Conservation (phyloP, 2,888 invertebrate genomes). For the Parnassius orleans region DNA sequence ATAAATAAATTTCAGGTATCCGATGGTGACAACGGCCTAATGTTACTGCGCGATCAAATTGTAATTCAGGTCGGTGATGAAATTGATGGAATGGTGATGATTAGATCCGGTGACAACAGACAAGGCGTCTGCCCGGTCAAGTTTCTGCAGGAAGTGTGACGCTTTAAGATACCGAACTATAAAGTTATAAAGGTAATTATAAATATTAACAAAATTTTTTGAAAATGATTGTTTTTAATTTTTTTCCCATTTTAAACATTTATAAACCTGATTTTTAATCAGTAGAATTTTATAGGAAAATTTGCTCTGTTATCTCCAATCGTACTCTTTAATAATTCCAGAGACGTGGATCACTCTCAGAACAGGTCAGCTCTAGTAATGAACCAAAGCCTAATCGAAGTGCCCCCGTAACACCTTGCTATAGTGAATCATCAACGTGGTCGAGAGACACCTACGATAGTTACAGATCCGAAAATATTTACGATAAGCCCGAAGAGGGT, state of each 20-base stretch:
- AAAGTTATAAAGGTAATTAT: conserved; percentile 56
- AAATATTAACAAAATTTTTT: background rate
- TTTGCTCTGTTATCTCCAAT: too few relatives aligned
- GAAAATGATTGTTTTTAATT: background rate
- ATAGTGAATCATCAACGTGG: conserved; percentile 65
- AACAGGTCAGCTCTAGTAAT: conserved; percentile 51
- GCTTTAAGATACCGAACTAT: conserved; percentile 69
- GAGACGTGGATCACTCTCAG: conserved; percentile 69
- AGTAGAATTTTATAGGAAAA: too few relatives aligned
- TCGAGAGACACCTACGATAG: conserved; percentile 44
- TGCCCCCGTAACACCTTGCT: conserved; percentile 74
- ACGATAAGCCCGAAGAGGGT: conserved; percentile 51
- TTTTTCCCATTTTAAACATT: background rate
- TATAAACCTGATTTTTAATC: too few relatives aligned
- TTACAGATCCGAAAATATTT: conserved; percentile 51
- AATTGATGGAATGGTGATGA: conserved; percentile 95
- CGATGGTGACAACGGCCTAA: conserved; percentile 90
- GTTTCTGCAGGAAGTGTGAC: conserved; percentile 97
- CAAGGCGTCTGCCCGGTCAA: conserved; percentile 96
- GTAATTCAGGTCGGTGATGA: conserved; percentile 95
- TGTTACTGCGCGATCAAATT: conserved; percentile 94
- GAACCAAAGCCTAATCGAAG: conserved; percentile 63
- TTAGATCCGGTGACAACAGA: conserved; percentile 94
- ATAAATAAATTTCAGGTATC: conserved; percentile 85
- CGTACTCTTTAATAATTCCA: conserved; percentile 40